phyloP scores from a whole-genome alignment of 2,888 invertebrate genomes.

The Nomada hirtipes region DNA sequence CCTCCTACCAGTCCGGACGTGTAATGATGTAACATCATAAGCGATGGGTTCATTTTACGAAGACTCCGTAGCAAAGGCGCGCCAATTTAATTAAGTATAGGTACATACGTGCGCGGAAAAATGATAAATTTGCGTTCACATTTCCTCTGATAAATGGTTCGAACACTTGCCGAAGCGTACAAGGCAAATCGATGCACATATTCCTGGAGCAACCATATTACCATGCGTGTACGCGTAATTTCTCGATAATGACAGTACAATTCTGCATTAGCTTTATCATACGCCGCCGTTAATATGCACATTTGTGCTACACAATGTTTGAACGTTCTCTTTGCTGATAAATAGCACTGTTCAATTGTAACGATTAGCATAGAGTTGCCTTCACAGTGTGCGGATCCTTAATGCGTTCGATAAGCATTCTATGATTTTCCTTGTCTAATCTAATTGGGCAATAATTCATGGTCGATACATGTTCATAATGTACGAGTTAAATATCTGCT shows the following conservation, averaged over 20 bases:
- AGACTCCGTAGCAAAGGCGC: not conserved
- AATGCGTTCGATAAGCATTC: too few species aligned
- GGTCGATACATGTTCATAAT: too few species aligned
- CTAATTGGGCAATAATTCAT: too few species aligned
- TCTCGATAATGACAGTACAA: constrained; percentile 35
- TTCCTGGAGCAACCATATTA: constrained; percentile 31
- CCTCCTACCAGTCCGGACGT: too few species aligned
- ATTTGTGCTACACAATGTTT: constrained; percentile 21
- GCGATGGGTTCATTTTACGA: not conserved
- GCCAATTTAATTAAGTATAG: not conserved
- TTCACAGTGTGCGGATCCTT: too few species aligned
- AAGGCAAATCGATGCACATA: constrained; percentile 24
- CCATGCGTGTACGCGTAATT: constrained; percentile 26
- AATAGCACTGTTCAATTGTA: too few species aligned
- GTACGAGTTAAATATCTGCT: too few species aligned
- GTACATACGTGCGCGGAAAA: not conserved
- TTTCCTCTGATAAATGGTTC: not conserved
- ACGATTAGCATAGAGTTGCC: too few species aligned
- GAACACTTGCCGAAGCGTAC: not conserved
- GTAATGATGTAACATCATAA: not conserved
- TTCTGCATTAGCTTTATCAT: constrained; percentile 9
- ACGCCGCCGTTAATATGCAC: constrained; percentile 29
- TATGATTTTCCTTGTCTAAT: too few species aligned
- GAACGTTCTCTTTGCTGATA: too few species aligned
- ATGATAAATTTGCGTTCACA: not conserved